Conservation (phyloP, 2,888 invertebrate genomes). For the Nineta flava region DNA sequence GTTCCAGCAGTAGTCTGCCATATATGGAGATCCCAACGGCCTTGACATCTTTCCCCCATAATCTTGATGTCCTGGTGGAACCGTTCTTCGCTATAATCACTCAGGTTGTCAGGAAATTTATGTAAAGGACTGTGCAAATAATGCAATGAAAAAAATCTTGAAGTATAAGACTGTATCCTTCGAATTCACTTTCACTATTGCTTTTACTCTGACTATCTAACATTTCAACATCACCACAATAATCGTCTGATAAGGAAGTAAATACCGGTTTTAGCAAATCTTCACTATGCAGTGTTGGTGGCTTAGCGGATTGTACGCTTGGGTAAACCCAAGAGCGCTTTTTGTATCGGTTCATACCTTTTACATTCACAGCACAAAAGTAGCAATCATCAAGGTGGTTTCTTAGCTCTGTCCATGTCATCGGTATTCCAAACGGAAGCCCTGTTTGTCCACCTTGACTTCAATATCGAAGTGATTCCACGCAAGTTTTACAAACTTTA, state of each 20-base stretch:
- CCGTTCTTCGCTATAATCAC: neutral
- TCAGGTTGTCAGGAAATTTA: neutral
- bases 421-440: neutral
- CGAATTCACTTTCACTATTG: no score
- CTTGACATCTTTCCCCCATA: neutral
- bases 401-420: neutral
- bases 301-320: no score
- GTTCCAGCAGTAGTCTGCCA: neutral
- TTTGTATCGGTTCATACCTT: neutral
- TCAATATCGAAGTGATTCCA: neutral
- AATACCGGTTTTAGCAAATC: no score
- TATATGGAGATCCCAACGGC: neutral
- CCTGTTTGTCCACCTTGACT: neutral
- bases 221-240: no score
- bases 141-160: no score
- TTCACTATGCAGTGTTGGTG: no score
- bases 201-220: no score
- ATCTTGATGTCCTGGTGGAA: neutral
- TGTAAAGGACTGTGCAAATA: neutral
- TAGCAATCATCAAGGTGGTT: neutral
- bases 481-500: neutral
- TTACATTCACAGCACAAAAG: neutral
- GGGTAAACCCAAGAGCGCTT: no score
- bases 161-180: no score
- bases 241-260: no score